phyloP scores from a whole-genome alignment of 2,797 vertebrate species.

The Delichon dasypus region DNA sequence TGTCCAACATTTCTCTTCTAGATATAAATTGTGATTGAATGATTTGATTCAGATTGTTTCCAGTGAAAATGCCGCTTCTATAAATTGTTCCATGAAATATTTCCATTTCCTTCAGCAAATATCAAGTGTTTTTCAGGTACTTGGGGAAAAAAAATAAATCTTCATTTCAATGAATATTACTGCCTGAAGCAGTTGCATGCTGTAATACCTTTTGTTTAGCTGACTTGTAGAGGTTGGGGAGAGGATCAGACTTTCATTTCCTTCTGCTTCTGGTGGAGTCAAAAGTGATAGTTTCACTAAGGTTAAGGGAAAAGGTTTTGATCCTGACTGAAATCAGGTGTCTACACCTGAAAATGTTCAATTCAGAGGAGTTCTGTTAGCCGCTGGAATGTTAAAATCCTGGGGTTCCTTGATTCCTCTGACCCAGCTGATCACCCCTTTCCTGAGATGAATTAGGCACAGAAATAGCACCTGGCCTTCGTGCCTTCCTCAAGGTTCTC shows the following conservation, averaged over 20 bases:
- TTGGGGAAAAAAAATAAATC: background rate
- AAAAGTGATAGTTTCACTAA: background rate
- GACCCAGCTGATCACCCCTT: background rate
- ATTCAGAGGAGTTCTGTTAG: background rate
- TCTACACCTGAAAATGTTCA: background rate
- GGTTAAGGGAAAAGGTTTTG: background rate
- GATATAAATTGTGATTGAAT: conserved; percentile 43
- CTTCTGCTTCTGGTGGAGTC: background rate
- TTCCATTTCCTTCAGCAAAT: conserved; percentile 18
- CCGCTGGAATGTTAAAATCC: background rate
- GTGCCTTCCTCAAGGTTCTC: background rate
- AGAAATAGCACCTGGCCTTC: background rate
- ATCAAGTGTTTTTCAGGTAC: conserved; percentile 16
- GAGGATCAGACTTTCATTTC: background rate
- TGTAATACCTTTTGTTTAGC: conserved; percentile 7
- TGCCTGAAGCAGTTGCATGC: background rate
- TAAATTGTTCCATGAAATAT: conserved; percentile 29
- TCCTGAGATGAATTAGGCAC: background rate
- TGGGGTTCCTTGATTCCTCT: background rate
- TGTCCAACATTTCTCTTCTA: background rate
- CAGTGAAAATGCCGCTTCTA: background rate
- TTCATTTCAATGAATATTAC: background rate
- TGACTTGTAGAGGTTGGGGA: background rate
- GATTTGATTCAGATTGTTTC: conserved; percentile 40
- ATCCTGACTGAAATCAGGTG: background rate